Conservation (phyloP, 2,797 vertebrate genomes). For the Amniataba percoides region DNA sequence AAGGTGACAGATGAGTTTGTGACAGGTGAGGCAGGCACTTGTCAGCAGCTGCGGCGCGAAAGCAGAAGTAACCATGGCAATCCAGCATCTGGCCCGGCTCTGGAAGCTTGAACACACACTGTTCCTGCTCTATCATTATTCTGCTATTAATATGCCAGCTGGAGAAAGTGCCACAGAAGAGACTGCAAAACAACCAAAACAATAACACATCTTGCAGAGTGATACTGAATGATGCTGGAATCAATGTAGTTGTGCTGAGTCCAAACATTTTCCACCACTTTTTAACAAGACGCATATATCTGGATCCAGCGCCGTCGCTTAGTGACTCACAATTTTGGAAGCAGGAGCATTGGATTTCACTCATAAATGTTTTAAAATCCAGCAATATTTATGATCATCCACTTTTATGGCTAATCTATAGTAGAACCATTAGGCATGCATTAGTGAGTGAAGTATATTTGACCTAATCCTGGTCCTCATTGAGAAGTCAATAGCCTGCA, state of each 20-base stretch:
- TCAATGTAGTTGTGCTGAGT: constrained; percentile 53
- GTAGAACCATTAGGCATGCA: constrained; percentile 83
- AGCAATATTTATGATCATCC: constrained; percentile 80
- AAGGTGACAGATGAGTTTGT: constrained; percentile 62
- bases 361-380: constrained; percentile 84
- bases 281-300: constrained; percentile 46
- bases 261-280: constrained; percentile 57
- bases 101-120: constrained; percentile 39
- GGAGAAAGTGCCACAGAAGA: constrained; percentile 24
- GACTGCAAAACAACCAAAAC: constrained; percentile 52
- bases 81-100: constrained; percentile 45
- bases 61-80: constrained; percentile 60
- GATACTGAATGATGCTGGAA: constrained; percentile 32
- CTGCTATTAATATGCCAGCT: constrained; percentile 44
- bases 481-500: constrained; percentile 82
- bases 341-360: constrained; percentile 73
- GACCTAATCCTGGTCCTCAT: constrained; percentile 78
- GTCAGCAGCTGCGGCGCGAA: constrained; percentile 46
- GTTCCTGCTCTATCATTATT: constrained; percentile 52
- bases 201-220: constrained; percentile 48
- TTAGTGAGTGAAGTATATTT: constrained; percentile 82
- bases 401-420: constrained; percentile 83
- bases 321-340: constrained; percentile 61
- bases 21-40: constrained; percentile 56
- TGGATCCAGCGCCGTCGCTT: constrained; percentile 23